phyloP scores from a whole-genome alignment of 2,888 invertebrate genomes.

The Chaitophorus viminalis region DNA sequence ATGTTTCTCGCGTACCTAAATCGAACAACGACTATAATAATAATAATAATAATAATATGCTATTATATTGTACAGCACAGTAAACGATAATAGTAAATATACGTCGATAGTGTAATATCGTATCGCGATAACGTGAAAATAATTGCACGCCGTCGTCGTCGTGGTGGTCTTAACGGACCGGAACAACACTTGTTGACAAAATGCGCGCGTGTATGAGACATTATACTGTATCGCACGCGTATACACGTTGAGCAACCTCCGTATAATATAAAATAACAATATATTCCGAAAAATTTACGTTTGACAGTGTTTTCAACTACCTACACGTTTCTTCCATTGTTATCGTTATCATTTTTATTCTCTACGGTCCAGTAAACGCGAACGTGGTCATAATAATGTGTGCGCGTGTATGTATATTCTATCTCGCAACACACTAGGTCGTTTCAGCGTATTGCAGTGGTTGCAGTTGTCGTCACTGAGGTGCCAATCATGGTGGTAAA shows the following conservation, averaged over 20 bases:
- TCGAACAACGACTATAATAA: not conserved
- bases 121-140: slow-evolving; percentile 8
- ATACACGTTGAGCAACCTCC: slow-evolving; percentile 9
- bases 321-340: slow-evolving; percentile 8
- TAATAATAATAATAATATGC: not conserved
- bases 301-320: not conserved
- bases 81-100: not conserved
- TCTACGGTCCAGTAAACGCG: slow-evolving; percentile 18
- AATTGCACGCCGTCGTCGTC: not conserved
- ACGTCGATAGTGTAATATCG: not conserved
- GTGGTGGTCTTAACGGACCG: not conserved
- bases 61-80: not conserved
- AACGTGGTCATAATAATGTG: not conserved
- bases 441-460: not conserved
- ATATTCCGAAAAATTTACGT: not conserved
- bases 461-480: not conserved
- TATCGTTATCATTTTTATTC: not conserved
- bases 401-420: not conserved
- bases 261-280: not conserved
- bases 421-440: not conserved
- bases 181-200: not conserved
- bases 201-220: not conserved
- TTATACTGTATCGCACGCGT: not conserved
- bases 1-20: not conserved
- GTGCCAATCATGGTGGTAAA: too few relatives aligned